Evolutionary conservation across 1,140 invertebrate genomes (phyloP).

Genomic region (Oscheius sp.): DNA sequence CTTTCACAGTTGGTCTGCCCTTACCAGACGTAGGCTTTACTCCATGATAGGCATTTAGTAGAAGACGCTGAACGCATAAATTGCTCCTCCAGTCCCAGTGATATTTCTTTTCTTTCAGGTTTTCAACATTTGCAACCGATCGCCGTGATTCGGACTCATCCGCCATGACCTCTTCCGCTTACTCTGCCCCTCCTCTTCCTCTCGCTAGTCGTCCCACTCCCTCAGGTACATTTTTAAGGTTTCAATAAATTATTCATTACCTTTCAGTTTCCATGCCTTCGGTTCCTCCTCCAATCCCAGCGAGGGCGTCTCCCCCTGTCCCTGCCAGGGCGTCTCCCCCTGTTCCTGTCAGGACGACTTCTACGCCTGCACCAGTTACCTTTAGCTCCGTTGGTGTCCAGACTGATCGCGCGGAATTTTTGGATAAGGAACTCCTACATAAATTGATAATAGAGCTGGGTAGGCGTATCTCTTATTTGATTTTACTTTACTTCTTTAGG

Average conservation of each 20-base stretch:
- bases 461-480: not conserved
- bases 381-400: not conserved
- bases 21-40: no score
- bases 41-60: no score
- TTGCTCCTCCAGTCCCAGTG: not conserved
- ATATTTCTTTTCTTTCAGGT: slow-evolving; percentile 22
- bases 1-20: no score
- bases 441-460: slow-evolving; percentile 18
- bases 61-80: slow-evolving; percentile 12
- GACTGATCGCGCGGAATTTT: not conserved
- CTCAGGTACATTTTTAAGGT: not conserved
- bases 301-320: slow-evolving; percentile 16
- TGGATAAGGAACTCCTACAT: not conserved
- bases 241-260: not conserved
- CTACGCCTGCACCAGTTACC: not conserved
- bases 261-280: slow-evolving; percentile 14
- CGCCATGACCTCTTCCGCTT: not conserved
- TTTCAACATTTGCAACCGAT: not conserved
- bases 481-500: not conserved
- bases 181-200: not conserved
- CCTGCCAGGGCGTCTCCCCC: not conserved
- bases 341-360: not conserved
- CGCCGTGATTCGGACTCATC: slow-evolving; percentile 12
- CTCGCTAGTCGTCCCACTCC: not conserved
- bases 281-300: slow-evolving; percentile 28